phyloP scores from a whole-genome alignment of 2,113 vertebrate species.

The Callionymus lyra region DNA sequence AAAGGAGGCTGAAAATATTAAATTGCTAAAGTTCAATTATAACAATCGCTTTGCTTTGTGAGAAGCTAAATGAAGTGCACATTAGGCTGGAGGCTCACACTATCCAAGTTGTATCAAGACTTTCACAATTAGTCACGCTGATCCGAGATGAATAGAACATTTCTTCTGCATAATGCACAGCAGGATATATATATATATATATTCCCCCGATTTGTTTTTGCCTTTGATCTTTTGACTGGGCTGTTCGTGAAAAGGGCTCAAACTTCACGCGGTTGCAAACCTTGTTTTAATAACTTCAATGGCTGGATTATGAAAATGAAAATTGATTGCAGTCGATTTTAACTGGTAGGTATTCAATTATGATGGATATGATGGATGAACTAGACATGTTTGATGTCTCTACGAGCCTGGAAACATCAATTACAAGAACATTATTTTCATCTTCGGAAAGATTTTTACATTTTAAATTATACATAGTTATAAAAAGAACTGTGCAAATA shows the following conservation, averaged over 20 bases:
- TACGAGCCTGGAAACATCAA: too few species aligned
- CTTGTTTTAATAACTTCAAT: conserved; percentile 38
- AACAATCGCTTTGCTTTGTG: conserved; percentile 43
- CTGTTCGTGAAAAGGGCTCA: conserved; percentile 52
- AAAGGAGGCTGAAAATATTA: conserved; percentile 36
- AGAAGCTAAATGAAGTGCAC: conserved; percentile 45
- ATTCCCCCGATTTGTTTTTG: conserved; percentile 52
- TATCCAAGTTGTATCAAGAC: conserved; percentile 58
- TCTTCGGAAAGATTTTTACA: too few species aligned
- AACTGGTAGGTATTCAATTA: too few species aligned
- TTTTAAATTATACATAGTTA: too few species aligned
- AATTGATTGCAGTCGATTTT: too few species aligned
- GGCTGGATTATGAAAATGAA: conserved; percentile 1
- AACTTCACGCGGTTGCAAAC: conserved; percentile 30
- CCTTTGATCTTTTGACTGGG: conserved; percentile 60
- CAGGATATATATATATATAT: conserved; percentile 61
- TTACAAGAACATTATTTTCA: too few species aligned
- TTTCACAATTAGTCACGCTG: conserved; percentile 54
- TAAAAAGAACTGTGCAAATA: too few species aligned
- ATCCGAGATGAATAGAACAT: conserved; percentile 44
- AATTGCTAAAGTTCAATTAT: conserved; percentile 46
- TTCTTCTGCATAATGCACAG: conserved; percentile 58
- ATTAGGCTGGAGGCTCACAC: conserved; percentile 48
- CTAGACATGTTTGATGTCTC: too few species aligned
- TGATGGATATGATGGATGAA: too few species aligned